Evolutionary conservation across 1,140 invertebrate species (phyloP).

Genomic region (Bombus sylvicola): DNA sequence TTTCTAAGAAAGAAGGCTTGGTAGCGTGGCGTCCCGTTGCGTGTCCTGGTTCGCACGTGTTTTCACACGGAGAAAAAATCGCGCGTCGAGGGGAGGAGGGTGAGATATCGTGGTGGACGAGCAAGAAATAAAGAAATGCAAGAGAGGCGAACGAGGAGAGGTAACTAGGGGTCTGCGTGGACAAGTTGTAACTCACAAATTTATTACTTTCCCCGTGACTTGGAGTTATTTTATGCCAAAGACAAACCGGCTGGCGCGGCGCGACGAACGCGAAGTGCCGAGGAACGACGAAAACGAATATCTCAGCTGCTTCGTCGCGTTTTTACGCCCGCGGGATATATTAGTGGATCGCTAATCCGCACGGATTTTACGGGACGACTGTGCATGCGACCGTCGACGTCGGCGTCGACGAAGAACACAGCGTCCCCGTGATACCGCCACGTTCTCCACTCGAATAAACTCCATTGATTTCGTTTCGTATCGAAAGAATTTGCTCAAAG

Average conservation of each 20-base stretch:
- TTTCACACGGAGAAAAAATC: conserved; percentile 36
- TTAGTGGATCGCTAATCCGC: conserved; percentile 79
- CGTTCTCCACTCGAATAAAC: conserved; percentile 23
- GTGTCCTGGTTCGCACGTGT: conserved; percentile 47
- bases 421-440: not conserved
- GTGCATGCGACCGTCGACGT: conserved; percentile 62
- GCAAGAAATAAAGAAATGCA: conserved; percentile 44
- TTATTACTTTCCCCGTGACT: conserved; percentile 74
- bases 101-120: not conserved
- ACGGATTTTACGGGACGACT: conserved; percentile 76
- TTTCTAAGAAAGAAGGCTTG: not conserved
- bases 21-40: conserved; percentile 33
- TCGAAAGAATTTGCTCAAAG: not conserved
- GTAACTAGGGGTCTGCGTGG: conserved; percentile 46
- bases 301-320: conserved; percentile 78
- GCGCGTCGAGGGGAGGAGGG: no score
- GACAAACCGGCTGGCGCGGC: conserved; percentile 66
- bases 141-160: not conserved
- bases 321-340: conserved; percentile 79
- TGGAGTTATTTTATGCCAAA: conserved; percentile 76
- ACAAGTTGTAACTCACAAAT: conserved; percentile 73
- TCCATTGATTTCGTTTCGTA: conserved; percentile 9
- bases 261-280: conserved; percentile 16
- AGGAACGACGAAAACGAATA: conserved; percentile 71
- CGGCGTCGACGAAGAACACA: conserved; percentile 11